Base-by-base conservation (phyloP, 2,113 vertebrate species). In the Antennarius striatus region DNA sequence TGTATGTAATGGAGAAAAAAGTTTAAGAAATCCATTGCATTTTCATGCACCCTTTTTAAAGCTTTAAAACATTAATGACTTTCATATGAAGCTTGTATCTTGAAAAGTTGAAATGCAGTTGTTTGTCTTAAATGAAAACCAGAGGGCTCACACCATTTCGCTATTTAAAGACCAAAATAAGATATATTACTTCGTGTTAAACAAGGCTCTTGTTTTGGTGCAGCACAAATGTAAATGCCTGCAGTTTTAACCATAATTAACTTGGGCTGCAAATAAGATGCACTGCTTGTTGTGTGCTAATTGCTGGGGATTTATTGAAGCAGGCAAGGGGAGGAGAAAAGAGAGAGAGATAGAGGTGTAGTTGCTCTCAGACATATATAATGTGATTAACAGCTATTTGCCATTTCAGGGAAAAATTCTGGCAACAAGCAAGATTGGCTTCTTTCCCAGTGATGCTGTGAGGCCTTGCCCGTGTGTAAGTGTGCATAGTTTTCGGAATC, bases 401-500 rank as follows among this genome's bases (percentile, higher is more conserved):
- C 69, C 59, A 48, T 89, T 84, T 53, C 90, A 99, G 97, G 96
- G 97, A 71, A 95, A 90, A 92, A 95, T 95, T 81, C 86, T 95
- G 85, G 87, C 89, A 58, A 96, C 95, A 49, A 93, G 93, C 91
- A 95, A 95, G 78, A 91, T 93, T 84, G 97, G 96, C 86, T 97
- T 95, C 91, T 99, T 99, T 87, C 96, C 96, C 62, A 96, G 95
- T 78, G 94, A 96, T 30, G 92, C 94, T 56, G 96, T 99, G 63
- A 96, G 94, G 81, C 97, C 97, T 10, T 94, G 92, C 64, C 97
- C 96, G 4, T 97, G 97, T 89, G 97, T 99, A 93, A 95, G 97
- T 96, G 91, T 59, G 75, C 10, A 54, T 77, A 61, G 84, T 55
- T 79, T 60, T 79, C 11, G 15, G 52, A 48, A 81, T 85, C 84